phyloP scores from a whole-genome alignment of 1,140 invertebrate genomes.

The Phenacoccus solenopsis region DNA sequence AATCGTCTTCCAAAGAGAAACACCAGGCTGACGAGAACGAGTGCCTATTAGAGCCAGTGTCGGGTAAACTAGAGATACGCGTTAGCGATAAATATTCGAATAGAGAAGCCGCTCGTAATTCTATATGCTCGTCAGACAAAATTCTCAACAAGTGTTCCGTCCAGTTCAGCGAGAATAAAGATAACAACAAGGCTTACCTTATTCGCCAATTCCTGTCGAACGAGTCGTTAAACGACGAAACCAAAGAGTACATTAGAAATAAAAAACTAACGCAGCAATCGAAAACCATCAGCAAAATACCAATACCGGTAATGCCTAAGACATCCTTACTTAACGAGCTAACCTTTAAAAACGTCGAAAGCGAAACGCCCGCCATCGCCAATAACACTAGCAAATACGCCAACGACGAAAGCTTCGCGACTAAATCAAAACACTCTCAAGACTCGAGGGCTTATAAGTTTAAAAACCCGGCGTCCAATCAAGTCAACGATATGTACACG shows the following conservation, averaged over 20 bases:
- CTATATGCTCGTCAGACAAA: background rate
- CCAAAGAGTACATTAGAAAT: background rate
- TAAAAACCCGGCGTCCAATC: background rate
- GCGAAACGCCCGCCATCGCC: background rate
- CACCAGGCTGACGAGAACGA: conserved; percentile 26
- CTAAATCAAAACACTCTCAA: background rate
- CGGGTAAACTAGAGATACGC: conserved; percentile 64
- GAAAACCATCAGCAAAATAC: background rate
- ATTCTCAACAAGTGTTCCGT: background rate
- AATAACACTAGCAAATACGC: background rate
- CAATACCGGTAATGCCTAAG: background rate
- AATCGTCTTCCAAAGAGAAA: conserved; percentile 11
- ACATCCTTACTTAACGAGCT: background rate
- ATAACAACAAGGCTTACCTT: background rate
- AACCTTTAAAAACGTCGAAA: background rate
- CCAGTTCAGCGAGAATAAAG: conserved; percentile 1
- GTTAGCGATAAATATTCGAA: conserved; percentile 41
- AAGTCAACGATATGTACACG: conserved; percentile 32
- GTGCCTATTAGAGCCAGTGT: conserved; percentile 38
- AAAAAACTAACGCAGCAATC: background rate
- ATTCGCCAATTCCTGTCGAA: background rate
- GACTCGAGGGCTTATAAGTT: background rate
- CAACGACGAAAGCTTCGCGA: background rate
- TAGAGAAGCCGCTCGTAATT: background rate
- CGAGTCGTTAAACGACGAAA: background rate